Conservation (phyloP, 2,113 vertebrate genomes). For the Nyctibius bracteatus region DNA sequence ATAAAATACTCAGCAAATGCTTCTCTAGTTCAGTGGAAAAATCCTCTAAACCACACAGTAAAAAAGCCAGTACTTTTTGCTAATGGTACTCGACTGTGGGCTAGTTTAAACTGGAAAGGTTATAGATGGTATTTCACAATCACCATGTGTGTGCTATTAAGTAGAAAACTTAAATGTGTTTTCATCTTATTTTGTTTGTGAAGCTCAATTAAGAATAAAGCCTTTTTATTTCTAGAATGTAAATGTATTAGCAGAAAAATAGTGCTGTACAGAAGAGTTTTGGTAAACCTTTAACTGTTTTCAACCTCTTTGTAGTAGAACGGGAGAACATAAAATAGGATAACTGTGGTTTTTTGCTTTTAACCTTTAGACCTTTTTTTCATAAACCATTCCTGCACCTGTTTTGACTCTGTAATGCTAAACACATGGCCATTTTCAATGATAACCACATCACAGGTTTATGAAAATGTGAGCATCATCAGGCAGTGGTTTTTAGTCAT, state of each 20-base stretch:
- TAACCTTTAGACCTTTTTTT: constrained; percentile 43
- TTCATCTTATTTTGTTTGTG: constrained; percentile 35
- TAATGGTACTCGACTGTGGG: neutral
- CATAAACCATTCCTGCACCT: constrained; percentile 51
- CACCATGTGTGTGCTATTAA: constrained; percentile 38
- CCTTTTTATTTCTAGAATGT: constrained; percentile 7
- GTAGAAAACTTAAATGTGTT: constrained; percentile 27
- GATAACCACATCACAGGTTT: constrained; percentile 42
- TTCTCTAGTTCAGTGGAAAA: constrained; percentile 44
- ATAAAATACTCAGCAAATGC: neutral
- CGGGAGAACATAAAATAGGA: constrained; percentile 15
- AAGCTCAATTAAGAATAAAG: constrained; percentile 30
- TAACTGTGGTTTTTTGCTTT: constrained; percentile 49
- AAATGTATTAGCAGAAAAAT: neutral
- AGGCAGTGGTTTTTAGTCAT: neutral
- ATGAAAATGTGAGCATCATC: neutral
- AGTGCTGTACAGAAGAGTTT: neutral
- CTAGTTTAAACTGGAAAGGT: constrained; percentile 45
- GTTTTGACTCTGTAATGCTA: constrained; percentile 49
- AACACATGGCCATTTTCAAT: constrained; percentile 31
- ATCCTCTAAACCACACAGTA: constrained; percentile 28
- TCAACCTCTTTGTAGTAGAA: constrained; percentile 26
- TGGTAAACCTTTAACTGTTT: neutral
- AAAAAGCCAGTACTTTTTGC: neutral
- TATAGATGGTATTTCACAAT: constrained; percentile 45